Evolutionary conservation across 2,888 invertebrate species (phyloP).

Genomic region (Argynnis bischoffii): DNA sequence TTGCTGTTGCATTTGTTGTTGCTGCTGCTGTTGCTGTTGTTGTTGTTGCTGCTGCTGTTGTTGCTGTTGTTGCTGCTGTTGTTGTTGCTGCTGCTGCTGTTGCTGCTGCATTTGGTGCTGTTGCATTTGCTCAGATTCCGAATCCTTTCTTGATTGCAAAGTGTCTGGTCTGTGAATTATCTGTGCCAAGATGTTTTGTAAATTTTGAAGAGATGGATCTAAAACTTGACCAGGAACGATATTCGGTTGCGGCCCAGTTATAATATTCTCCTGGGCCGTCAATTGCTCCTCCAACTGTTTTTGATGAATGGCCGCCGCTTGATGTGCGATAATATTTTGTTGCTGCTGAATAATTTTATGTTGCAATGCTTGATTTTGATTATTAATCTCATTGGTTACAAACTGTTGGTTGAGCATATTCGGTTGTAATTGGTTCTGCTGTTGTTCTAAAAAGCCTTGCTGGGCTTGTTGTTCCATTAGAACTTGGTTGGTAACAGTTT

Average conservation of each 20-base stretch:
- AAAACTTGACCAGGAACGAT: conserved; percentile 68
- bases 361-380: conserved; percentile 78
- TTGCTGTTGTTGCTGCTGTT: conserved; percentile 46
- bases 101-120: conserved; percentile 54
- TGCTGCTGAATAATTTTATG: conserved; percentile 79
- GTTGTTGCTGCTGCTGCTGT: conserved; percentile 50
- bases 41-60: conserved; percentile 48
- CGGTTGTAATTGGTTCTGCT: conserved; percentile 62
- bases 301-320: conserved; percentile 75
- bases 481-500: conserved; percentile 62
- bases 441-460: conserved; percentile 58
- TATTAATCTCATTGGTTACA: conserved; percentile 63
- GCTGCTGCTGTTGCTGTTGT: conserved; percentile 51
- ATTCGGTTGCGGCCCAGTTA: conserved; percentile 62
- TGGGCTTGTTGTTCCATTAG: conserved; percentile 67
- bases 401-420: conserved; percentile 65
- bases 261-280: conserved; percentile 65
- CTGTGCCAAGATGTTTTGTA: conserved; percentile 73
- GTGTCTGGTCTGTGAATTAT: conserved; percentile 75
- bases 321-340: conserved; percentile 73
- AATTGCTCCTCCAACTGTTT: conserved; percentile 72
- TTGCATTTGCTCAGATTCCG: conserved; percentile 64
- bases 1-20: conserved; percentile 48
- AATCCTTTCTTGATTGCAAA: conserved; percentile 68
- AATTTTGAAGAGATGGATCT: conserved; percentile 78